Evolutionary conservation across 2,797 vertebrate genomes (phyloP), one percentile per base, ranked within the genome.

Genomic region (Tokudaia tokunoshimensis): DNA sequence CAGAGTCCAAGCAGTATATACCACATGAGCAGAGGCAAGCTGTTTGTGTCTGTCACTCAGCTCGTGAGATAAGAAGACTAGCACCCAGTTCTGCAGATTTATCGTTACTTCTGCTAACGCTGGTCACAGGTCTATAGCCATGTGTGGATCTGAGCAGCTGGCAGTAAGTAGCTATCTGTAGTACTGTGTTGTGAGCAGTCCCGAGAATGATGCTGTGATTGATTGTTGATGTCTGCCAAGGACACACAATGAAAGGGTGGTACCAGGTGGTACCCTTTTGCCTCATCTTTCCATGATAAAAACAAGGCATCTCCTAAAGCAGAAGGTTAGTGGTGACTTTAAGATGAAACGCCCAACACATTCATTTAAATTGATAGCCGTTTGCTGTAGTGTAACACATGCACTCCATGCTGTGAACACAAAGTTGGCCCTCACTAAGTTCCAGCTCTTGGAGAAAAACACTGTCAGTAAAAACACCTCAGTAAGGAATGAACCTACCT

Each of bases 191-290:
- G n/a, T 61, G 76, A 84, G 57, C 50, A 70, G 1, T 89, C 67
- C 78, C 44, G 59, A 91, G 67, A 89, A 67, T 55, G 75, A 55
- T 20, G n/a, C 79, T 83, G 59, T 59, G 65, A 55, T 91, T 86
- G 90, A 87, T 87, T 83, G 29, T 20, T 87, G 70, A 94, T 83
- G 90, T 89, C 94, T 95, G 87, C 83, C 47, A 79, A 44, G 61
- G 94, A 63, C 63, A n/a, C 14, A 19, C 6, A 19, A 44, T 74
- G 1, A n/a, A 34, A 44, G 20, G 9, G 7, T 7, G 15, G 87
- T 85, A 26, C 37, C 47, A 22, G 0, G 6, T 47, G 14, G 19
- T 92, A 57, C 22, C 11, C 0, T 75, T 83, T 63, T 13, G 6
- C 44, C 37, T 89, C n/a, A 41, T 47, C 41, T 93, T 75, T 81